A percentile compares a stretch with the other conserved stretches of the same genome.
Evolutionary conservation across 2,888 invertebrate species (phyloP).

Genomic region (Steinernema carpocapsae): DNA sequence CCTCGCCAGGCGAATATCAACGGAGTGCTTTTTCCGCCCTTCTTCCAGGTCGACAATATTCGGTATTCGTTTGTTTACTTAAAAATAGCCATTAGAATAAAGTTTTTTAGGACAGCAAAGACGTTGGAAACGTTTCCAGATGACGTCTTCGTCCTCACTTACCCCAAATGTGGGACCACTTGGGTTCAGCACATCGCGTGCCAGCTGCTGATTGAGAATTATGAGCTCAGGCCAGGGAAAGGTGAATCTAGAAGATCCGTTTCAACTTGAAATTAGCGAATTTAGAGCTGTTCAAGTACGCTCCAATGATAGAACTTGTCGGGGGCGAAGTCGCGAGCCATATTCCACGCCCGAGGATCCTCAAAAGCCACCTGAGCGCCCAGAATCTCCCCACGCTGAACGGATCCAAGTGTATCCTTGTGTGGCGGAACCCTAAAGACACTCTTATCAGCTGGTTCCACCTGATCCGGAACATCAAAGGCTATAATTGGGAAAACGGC

Average conservation of each 20-base stretch:
- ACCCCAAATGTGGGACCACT: constrained; percentile 64
- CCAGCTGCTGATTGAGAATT: constrained; percentile 50
- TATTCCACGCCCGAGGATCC: constrained; percentile 50
- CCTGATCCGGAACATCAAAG: constrained; percentile 57
- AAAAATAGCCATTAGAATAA: neutral
- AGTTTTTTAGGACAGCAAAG: constrained; percentile 47
- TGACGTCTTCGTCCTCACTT: constrained; percentile 60
- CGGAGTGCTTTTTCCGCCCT: neutral
- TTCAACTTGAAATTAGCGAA: too few species aligned
- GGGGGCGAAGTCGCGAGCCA: constrained; percentile 51
- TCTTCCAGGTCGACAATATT: neutral
- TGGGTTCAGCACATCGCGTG: constrained; percentile 59
- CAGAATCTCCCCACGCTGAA: constrained; percentile 51
- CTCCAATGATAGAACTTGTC: constrained; percentile 60
- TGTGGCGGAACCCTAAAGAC: constrained; percentile 59
- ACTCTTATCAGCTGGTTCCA: constrained; percentile 55
- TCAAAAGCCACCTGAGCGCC: constrained; percentile 57
- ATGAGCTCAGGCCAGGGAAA: constrained; percentile 50
- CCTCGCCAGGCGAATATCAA: neutral
- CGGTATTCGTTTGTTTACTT: neutral
- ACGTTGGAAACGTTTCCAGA: constrained; percentile 47
- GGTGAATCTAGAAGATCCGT: too few species aligned
- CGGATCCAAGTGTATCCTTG: constrained; percentile 57
- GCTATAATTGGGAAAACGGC: constrained; percentile 54
- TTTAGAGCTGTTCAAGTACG: constrained; percentile 53